Conservation (phyloP, 2,888 invertebrate genomes). For the Acleris holmiana region DNA sequence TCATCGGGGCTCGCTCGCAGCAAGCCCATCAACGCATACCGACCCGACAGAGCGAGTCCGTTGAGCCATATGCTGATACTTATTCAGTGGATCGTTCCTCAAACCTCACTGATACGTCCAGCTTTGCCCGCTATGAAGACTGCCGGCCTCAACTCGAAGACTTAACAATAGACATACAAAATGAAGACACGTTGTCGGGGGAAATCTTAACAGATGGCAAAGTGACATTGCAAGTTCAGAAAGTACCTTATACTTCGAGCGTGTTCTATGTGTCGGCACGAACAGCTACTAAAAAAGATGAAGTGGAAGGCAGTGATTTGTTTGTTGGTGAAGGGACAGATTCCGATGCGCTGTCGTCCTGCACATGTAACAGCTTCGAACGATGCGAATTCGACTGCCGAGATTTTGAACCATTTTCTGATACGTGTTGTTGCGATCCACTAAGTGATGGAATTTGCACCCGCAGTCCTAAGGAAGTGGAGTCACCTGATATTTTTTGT, state of each 20-base stretch:
- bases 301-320: slow-evolving; percentile 59
- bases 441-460: slow-evolving; percentile 78
- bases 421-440: slow-evolving; percentile 85
- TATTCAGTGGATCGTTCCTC: slow-evolving; percentile 78
- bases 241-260: slow-evolving; percentile 76
- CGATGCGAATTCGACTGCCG: slow-evolving; percentile 84
- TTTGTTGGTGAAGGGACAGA: slow-evolving; percentile 73
- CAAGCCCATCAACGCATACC: slow-evolving; percentile 65
- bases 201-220: slow-evolving; percentile 55
- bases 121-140: slow-evolving; percentile 79
- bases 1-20: slow-evolving; percentile 66
- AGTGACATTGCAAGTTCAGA: slow-evolving; percentile 69
- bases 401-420: slow-evolving; percentile 85
- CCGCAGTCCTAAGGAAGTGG: slow-evolving; percentile 79
- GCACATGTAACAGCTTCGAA: slow-evolving; percentile 82
- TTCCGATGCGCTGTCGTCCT: slow-evolving; percentile 82
- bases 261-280: slow-evolving; percentile 74
- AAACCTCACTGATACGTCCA: slow-evolving; percentile 78
- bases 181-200: slow-evolving; percentile 50
- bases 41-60: slow-evolving; percentile 67
- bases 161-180: slow-evolving; percentile 50
- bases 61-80: slow-evolving; percentile 72
- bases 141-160: slow-evolving; percentile 69
- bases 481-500: slow-evolving; percentile 77
- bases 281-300: slow-evolving; percentile 62